A percentile compares a stretch with the other conserved stretches of the same genome.
phyloP scores from a whole-genome alignment of 2,888 invertebrate species.

The Leucophora obtusa region DNA sequence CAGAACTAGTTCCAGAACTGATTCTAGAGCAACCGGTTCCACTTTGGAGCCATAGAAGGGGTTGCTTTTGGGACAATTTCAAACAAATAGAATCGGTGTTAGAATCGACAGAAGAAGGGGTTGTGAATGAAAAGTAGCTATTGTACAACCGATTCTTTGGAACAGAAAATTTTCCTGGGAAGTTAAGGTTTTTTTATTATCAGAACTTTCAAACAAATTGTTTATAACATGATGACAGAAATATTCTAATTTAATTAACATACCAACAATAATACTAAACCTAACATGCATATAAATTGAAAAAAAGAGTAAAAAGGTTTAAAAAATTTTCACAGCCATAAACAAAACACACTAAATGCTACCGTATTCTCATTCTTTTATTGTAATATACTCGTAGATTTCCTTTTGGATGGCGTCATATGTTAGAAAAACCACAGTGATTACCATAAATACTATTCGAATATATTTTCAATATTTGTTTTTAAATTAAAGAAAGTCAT shows the following conservation, averaged over 20 bases:
- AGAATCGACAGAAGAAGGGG: no score
- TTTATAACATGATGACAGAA: background rate
- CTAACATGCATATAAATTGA: background rate
- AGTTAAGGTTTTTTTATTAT: background rate
- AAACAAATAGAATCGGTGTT: no score
- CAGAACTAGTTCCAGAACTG: no score
- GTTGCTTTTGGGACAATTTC: no score
- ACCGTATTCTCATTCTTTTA: constrained; percentile 23
- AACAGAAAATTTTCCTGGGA: no score
- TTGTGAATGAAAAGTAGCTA: no score
- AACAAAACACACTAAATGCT: constrained; percentile 26
- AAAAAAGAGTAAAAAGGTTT: background rate
- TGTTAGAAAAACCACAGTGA: constrained; percentile 39
- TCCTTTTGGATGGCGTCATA: constrained; percentile 40
- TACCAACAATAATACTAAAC: constrained; percentile 7
- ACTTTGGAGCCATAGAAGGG: no score
- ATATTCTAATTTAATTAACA: constrained; percentile 46
- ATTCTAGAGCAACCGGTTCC: no score
- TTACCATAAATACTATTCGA: constrained; percentile 16
- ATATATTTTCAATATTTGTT: constrained; percentile 32
- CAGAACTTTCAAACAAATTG: background rate
- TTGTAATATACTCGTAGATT: background rate
- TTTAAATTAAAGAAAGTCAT: constrained; percentile 17
- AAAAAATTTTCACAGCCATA: constrained; percentile 31
- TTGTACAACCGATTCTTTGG: no score